Conservation (phyloP, 1,140 invertebrate genomes). For the Macrosteles quadrilineatus region DNA sequence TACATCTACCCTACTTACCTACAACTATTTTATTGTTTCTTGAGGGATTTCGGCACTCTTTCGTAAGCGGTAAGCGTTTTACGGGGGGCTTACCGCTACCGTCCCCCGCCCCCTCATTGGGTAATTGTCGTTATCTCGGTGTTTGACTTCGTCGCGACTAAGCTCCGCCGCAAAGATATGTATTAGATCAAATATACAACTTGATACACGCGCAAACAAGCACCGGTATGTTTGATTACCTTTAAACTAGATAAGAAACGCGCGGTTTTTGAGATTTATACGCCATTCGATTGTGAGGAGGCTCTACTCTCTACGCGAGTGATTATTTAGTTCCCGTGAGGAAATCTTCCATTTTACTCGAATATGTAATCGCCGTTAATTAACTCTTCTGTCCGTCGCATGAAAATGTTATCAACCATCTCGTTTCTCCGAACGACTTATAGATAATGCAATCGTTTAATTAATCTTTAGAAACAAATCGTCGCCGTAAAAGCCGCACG, state of each 20-base stretch:
- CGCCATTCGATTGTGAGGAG: not conserved
- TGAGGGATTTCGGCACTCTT: slow-evolving; percentile 7
- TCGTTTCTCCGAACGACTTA: no score
- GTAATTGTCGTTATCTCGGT: slow-evolving; percentile 9
- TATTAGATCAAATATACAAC: not conserved
- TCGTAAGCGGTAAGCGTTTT: slow-evolving; percentile 22
- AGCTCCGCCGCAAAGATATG: not conserved
- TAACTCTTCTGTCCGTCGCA: no score
- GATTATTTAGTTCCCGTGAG: no score
- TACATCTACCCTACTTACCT: slow-evolving; percentile 20
- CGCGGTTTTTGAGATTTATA: not conserved
- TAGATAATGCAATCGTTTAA: no score
- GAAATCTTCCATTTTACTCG: no score
- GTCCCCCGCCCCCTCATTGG: not conserved
- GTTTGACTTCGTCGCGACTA: not conserved
- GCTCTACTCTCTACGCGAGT: no score
- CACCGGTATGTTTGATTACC: not conserved
- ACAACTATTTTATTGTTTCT: slow-evolving; percentile 25
- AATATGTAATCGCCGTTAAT: no score
- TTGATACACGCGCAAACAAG: not conserved
- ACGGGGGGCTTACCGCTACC: not conserved
- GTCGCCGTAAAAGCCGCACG: not conserved
- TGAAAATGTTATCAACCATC: no score
- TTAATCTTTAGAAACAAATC: not conserved
- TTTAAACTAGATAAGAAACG: not conserved